Evolutionary conservation across 1,140 invertebrate genomes (phyloP).

Genomic region (Bombus picipes): DNA sequence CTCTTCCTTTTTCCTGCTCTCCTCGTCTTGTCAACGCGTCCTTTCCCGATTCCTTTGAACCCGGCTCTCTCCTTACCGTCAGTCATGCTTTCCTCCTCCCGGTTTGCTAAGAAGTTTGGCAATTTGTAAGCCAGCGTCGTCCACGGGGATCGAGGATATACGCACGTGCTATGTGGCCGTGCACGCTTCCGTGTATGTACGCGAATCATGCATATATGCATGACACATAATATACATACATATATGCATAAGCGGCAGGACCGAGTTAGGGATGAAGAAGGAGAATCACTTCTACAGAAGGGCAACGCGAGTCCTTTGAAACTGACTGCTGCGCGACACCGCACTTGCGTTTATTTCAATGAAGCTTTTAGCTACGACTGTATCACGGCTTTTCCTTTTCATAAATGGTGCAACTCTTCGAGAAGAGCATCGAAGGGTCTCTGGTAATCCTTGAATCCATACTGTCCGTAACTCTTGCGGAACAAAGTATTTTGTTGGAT

Average conservation of each 20-base stretch:
- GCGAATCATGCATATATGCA: slow-evolving; percentile 54
- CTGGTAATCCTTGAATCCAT: neutral
- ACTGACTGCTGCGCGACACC: slow-evolving; percentile 22
- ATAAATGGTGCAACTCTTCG: neutral
- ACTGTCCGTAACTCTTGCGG: neutral
- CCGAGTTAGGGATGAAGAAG: neutral
- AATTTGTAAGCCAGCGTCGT: slow-evolving; percentile 64
- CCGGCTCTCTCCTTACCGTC: neutral
- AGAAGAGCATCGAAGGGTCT: neutral
- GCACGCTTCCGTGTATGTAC: slow-evolving; percentile 10
- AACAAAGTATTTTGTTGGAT: neutral
- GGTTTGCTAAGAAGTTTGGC: slow-evolving; percentile 60
- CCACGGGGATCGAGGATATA: slow-evolving; percentile 35
- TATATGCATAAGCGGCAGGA: slow-evolving; percentile 36
- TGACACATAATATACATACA: slow-evolving; percentile 49
- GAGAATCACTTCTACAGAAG: slow-evolving; percentile 38
- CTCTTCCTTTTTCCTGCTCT: slow-evolving; percentile 38
- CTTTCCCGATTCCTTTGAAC: neutral
- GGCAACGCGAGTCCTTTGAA: slow-evolving; percentile 23
- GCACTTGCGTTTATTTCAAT: neutral
- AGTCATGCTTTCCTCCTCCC: slow-evolving; percentile 5
- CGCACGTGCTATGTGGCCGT: slow-evolving; percentile 35
- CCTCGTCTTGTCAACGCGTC: slow-evolving; percentile 34
- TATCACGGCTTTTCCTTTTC: neutral
- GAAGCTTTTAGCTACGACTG: neutral